Evolutionary conservation across 2,113 vertebrate genomes (phyloP), one percentile per base, ranked within the genome.

Genomic region (Oncorhynchus gorbuscha): DNA sequence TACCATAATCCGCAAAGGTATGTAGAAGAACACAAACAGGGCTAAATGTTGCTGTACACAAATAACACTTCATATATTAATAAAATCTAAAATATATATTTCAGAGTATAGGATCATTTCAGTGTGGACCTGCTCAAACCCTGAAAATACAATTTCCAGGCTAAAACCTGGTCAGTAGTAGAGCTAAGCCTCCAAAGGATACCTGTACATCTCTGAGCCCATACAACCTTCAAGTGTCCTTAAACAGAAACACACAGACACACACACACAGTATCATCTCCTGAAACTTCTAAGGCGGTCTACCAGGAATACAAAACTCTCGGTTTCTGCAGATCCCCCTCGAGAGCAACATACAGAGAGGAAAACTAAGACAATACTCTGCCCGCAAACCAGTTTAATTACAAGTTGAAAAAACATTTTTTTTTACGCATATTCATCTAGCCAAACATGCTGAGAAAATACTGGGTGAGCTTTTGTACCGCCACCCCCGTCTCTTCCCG

Each of bases 311-410:
- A 69, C 67, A 69, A 55, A 55, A 55, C 30, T 32, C 66, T 30
- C 26, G 2, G 67, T 39, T 28, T 87, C 75, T 74, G 72, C 76
- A 76, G 64, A 76, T 88, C 68, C 79, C 89, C 80, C 81, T 32
- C 28, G 85, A 87, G 86, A 86, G 84, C 67, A 78, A 79, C 61
- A 67, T 12, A 81, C 73, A 61, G 65, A 78, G 76, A 67, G 78
- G 11, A 76, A 35, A 39, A 3, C 14, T 67, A 86, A 74, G 49
- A 85, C 6, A 69, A 66, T 66, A 28, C 30, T 20, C 14, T 18
- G 66, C 75, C 71, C 72, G 81, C 79, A 82, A 84, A 86, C 79
- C 73, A 30, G 62, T 79, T 86, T 89, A 87, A 90, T 92, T 90
- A 80, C 76, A 73, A 86, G 72, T n/a, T 30, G 22, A 77, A 85